Percentiles rank a stretch among this genome's conserved stretches.
Evolutionary conservation across 2,888 invertebrate species (phyloP).

Genomic region (Platycheirus rosarum): DNA sequence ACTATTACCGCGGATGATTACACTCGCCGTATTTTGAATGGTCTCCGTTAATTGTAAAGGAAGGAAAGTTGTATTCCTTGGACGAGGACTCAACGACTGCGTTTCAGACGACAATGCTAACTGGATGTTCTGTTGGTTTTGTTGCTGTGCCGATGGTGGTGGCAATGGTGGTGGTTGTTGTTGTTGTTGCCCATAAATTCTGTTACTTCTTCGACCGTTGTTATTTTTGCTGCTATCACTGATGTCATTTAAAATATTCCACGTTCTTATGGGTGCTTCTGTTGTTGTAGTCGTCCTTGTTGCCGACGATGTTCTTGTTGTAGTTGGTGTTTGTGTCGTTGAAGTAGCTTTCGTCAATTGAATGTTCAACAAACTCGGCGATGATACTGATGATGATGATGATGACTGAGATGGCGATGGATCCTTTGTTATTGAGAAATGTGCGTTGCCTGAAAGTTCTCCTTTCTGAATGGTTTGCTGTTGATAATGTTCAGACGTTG

Average conservation of each 20-base stretch:
- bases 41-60: slow-evolving; percentile 68
- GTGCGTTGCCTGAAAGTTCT: slow-evolving; percentile 54
- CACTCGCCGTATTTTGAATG: slow-evolving; percentile 66
- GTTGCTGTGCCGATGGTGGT: slow-evolving; percentile 66
- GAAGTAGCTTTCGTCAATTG: slow-evolving; percentile 74
- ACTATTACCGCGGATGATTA: slow-evolving; percentile 67
- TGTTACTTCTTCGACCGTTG: slow-evolving; percentile 52
- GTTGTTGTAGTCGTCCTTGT: slow-evolving; percentile 47
- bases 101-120: slow-evolving; percentile 62
- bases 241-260: slow-evolving; percentile 65
- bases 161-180: slow-evolving; percentile 58
- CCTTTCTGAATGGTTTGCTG: slow-evolving; percentile 4
- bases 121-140: slow-evolving; percentile 63
- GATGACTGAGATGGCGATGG: slow-evolving; percentile 60
- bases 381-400: slow-evolving; percentile 48
- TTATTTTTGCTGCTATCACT: slow-evolving; percentile 59
- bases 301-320: slow-evolving; percentile 62
- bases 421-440: slow-evolving; percentile 65
- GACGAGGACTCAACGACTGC: slow-evolving; percentile 38
- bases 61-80: slow-evolving; percentile 51
- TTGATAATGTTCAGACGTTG: slow-evolving; percentile 29
- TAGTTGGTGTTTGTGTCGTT: slow-evolving; percentile 57
- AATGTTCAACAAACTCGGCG: slow-evolving; percentile 74
- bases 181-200: slow-evolving; percentile 50
- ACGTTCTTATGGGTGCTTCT: slow-evolving; percentile 57